Evolutionary conservation across 2,888 invertebrate genomes (phyloP).

Genomic region (Lepidocyrtoides sp.): DNA sequence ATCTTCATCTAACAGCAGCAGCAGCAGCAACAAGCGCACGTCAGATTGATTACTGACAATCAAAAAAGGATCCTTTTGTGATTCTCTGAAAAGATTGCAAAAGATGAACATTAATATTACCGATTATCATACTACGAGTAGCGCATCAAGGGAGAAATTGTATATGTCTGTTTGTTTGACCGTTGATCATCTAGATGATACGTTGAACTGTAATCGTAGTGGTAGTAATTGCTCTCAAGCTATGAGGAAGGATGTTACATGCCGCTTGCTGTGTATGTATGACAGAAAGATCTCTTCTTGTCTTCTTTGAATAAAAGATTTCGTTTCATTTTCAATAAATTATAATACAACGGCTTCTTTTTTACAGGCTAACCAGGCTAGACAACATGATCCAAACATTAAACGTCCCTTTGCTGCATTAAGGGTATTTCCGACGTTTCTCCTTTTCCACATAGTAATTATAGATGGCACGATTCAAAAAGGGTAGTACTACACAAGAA

Average conservation of each 20-base stretch:
- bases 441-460: not conserved
- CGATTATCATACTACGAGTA: not conserved
- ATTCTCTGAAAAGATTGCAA: conserved; percentile 64
- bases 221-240: not conserved
- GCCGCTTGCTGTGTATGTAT: not conserved
- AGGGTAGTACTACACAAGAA: too few species aligned
- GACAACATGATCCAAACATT: too few species aligned
- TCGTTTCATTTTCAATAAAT: conserved; percentile 12
- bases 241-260: not conserved
- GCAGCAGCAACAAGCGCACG: conserved; percentile 15
- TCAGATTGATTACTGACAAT: conserved; percentile 76
- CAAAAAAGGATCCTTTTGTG: conserved; percentile 42
- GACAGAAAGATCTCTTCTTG: not conserved
- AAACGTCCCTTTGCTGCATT: too few species aligned
- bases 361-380: not conserved
- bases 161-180: not conserved
- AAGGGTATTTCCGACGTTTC: not conserved
- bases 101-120: conserved; percentile 39
- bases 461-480: not conserved
- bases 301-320: not conserved
- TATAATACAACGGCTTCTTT: not conserved
- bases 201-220: not conserved
- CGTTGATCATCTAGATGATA: conserved; percentile 31
- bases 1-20: not conserved
- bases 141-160: conserved; percentile 29